Evolutionary conservation across 2,113 vertebrate genomes (phyloP).

Genomic region (Cairina moschata): DNA sequence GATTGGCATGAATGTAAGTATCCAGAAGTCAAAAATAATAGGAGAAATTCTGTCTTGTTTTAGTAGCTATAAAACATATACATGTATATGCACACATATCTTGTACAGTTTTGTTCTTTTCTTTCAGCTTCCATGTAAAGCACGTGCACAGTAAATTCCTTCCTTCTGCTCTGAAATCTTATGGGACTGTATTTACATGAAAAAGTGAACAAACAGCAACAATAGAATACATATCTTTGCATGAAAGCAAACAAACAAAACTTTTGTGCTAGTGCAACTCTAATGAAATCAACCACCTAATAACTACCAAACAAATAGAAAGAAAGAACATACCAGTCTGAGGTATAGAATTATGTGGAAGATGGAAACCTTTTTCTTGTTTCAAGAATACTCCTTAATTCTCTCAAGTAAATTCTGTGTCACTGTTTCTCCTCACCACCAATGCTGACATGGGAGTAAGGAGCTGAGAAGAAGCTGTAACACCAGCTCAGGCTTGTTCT

Average conservation of each 20-base stretch:
- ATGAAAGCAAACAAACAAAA: background rate
- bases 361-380: rapidly evolving
- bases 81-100: background rate
- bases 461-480: background rate
- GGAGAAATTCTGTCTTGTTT: background rate
- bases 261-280: background rate
- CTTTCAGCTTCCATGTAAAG: background rate
- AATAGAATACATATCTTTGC: too few relatives aligned
- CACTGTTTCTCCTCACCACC: background rate
- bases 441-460: background rate
- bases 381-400: background rate
- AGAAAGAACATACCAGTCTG: background rate
- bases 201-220: background rate
- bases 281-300: background rate
- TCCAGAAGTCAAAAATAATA: background rate
- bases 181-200: background rate
- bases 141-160: background rate
- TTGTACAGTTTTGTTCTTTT: too few relatives aligned
- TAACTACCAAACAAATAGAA: background rate
- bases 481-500: background rate
- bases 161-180: background rate
- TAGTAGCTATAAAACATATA: background rate
- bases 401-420: background rate
- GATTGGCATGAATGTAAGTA: background rate
- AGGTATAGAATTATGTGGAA: background rate